Base-by-base conservation (phyloP, 2,888 invertebrate genomes). In the Seira ritae region DNA sequence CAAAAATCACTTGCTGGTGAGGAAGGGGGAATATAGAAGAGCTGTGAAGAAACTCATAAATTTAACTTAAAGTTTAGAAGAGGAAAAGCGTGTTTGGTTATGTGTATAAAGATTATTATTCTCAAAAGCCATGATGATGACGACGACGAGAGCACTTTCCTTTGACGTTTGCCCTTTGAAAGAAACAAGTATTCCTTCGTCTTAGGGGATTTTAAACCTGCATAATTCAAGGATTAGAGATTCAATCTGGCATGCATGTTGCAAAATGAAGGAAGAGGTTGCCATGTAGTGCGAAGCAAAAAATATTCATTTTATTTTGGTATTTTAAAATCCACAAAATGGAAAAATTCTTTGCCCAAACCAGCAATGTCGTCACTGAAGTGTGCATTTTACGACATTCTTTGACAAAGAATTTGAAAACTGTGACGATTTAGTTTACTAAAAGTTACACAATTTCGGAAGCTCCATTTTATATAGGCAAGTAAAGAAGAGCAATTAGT, bases 381-480 rank as follows among this genome's bases (percentile, higher is more conserved):
- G 42, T 42, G 42, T 42, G 42, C 42, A 42, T 12, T 42, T 42
- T 12, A 8, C 42, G 12, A 8, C 12, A 12, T 66, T 50, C 66
- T 68, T 66, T 67, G 46, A 31, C 19, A 1, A 71, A 46, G 62
- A 73, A 69, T 72, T 80, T 73, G 68, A 67, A 73, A 74, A 68
- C 68, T 73, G 80, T 42, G 37, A 68, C 73, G 73, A 69, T 80
- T 74, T 50, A 68, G 67, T 72, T 79, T 70, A 72, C 72, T 79
- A 79, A n/a, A n/a, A n/a, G n/a, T n/a, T n/a, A 8, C 12, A 42
- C 42, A 42, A 42, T 42, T 42, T 42, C 42, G 4, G 42, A 12
- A 42, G 42, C 4, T 42, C 12, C 42, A n/a, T 42, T 42, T 4
- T 42, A 42, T 8, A 42, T 42, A 12, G 6, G 12, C 42, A 8